phyloP scores from a whole-genome alignment of 2,888 invertebrate genomes.

The Phrixothrix hirtus region DNA sequence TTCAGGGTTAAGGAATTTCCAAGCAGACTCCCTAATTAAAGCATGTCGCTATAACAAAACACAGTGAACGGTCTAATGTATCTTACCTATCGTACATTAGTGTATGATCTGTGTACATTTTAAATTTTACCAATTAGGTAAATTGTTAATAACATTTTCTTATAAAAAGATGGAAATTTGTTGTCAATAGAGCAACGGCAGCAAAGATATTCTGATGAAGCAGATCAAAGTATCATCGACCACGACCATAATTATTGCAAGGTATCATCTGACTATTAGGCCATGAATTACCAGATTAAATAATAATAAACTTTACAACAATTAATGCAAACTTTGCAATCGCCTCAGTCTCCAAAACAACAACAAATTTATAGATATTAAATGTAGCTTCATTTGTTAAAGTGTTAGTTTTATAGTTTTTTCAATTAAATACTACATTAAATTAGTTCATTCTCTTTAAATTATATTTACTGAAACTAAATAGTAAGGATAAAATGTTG shows the following conservation, averaged over 20 bases:
- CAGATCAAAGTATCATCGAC: slow-evolving; percentile 56
- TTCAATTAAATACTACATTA: too few species aligned
- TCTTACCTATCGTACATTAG: not conserved
- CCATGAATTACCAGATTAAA: slow-evolving; percentile 34
- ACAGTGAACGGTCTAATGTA: not conserved
- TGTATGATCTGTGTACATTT: slow-evolving; percentile 24
- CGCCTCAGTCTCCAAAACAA: slow-evolving; percentile 88
- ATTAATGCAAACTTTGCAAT: slow-evolving; percentile 86
- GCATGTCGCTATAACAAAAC: not conserved
- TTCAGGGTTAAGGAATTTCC: not conserved
- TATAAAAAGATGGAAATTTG: slow-evolving; percentile 56
- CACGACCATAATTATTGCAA: slow-evolving; percentile 57
- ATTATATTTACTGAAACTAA: too few species aligned
- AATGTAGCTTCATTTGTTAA: slow-evolving; percentile 96
- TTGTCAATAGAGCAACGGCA: slow-evolving; percentile 63
- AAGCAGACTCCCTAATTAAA: not conserved
- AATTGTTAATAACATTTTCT: slow-evolving; percentile 31
- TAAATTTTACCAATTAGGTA: too few species aligned
- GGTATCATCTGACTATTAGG: slow-evolving; percentile 36
- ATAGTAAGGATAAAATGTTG: too few species aligned
- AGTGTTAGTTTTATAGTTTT: too few species aligned
- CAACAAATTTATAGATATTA: slow-evolving; percentile 85
- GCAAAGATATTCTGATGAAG: slow-evolving; percentile 57
- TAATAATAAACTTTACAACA: slow-evolving; percentile 73
- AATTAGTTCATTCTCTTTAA: too few species aligned